Evolutionary conservation across 2,797 vertebrate genomes (phyloP).

Genomic region (Harpagifer antarcticus): DNA sequence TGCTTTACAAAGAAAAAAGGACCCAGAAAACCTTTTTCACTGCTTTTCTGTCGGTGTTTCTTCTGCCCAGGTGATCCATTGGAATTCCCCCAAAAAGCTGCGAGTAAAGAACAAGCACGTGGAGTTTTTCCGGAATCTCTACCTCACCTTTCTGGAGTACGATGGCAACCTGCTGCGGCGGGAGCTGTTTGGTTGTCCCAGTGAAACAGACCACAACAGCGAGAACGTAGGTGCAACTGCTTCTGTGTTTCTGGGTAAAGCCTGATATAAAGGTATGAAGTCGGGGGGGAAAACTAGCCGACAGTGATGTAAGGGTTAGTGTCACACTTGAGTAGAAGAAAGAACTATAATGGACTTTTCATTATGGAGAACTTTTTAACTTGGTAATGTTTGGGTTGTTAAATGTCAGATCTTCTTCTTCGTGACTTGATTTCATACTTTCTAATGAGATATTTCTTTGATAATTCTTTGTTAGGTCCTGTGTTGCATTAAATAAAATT

Average conservation of each 20-base stretch:
- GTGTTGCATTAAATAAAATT: too few relatives aligned
- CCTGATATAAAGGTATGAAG: neutral
- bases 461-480: too few relatives aligned
- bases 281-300: too few relatives aligned
- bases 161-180: constrained; percentile 95
- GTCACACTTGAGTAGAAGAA: too few relatives aligned
- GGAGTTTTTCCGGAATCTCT: constrained; percentile 98
- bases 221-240: constrained; percentile 89
- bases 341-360: too few relatives aligned
- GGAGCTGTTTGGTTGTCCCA: constrained; percentile 96
- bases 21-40: neutral
- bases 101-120: constrained; percentile 99
- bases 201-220: constrained; percentile 93
- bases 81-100: constrained; percentile 98
- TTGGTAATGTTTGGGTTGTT: too few relatives aligned
- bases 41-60: neutral
- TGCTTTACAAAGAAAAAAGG: neutral
- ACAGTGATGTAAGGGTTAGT: neutral
- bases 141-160: constrained; percentile 97
- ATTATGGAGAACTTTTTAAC: too few relatives aligned
- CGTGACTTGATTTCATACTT: too few relatives aligned
- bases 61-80: constrained; percentile 93
- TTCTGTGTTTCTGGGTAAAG: neutral
- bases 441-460: too few relatives aligned
- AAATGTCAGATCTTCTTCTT: too few relatives aligned